Evolutionary conservation across 2,888 invertebrate genomes (phyloP).

Genomic region (Dicranocentrus wangi): DNA sequence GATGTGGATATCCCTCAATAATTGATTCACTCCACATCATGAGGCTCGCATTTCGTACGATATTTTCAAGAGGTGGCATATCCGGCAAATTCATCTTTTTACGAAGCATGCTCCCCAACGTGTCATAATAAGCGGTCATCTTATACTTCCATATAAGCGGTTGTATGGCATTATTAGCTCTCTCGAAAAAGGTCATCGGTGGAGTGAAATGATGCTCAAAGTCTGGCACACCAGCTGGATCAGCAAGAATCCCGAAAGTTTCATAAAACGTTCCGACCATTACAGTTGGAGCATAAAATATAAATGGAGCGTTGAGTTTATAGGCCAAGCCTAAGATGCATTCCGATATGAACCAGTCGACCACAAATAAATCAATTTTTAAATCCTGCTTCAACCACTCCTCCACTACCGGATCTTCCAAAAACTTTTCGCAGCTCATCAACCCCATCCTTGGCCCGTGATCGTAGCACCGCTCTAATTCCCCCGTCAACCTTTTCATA

Average conservation of each 20-base stretch:
- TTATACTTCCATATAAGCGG: constrained; percentile 38
- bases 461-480: constrained; percentile 39
- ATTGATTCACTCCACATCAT: constrained; percentile 42
- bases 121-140: constrained; percentile 12
- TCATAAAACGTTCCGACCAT: constrained; percentile 42
- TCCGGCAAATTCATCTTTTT: constrained; percentile 38
- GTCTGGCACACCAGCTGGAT: constrained; percentile 47
- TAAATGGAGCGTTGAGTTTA: constrained; percentile 45
- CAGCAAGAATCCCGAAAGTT: constrained; percentile 43
- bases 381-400: constrained; percentile 27
- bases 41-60: constrained; percentile 38
- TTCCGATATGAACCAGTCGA: constrained; percentile 49
- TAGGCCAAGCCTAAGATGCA: constrained; percentile 44
- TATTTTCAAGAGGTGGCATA: constrained; percentile 28
- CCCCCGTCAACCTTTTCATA: constrained; percentile 19
- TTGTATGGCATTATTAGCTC: constrained; percentile 27
- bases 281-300: constrained; percentile 43
- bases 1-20: constrained; percentile 42
- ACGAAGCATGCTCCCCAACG: constrained; percentile 24
- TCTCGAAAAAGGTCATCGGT: constrained; percentile 41
- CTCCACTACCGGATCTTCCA: constrained; percentile 32
- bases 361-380: constrained; percentile 43
- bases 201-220: constrained; percentile 42
- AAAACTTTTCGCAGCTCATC: constrained; percentile 34
- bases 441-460: constrained; percentile 31